Base-by-base conservation (phyloP, 2,797 vertebrate genomes). In the Syngnathus acus region DNA sequence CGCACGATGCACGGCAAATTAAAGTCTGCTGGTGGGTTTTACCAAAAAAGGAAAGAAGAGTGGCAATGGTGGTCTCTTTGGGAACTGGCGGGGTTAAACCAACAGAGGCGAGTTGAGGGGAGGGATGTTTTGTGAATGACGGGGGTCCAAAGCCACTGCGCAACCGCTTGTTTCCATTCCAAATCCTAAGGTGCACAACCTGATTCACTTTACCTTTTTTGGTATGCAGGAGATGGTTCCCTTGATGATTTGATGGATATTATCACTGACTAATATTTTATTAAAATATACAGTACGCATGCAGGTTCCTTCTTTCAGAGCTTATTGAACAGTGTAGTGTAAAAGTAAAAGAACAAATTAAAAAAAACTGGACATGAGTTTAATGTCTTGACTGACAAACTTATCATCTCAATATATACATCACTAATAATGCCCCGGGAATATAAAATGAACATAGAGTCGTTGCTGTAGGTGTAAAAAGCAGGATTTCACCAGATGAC, bases 11-110 rank as follows among this genome's bases (percentile, higher is more conserved):
- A 65, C 19, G 59, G 72, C 53, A 71, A 74, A 75, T 84, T 65
- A 76, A 73, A 77, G 61, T 65, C 72, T 67, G 2, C 5, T 64
- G 72, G 69, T 72, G 71, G 65, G 43, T 84, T 80, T 86, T 71
- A 65, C 85, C 84, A 83, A 83, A 88, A 79, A 88, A 82, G 85
- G 87, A 85, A 65, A 79, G 23, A 70, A 72, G 65, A 78, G 70
- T 43, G 72, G 69, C 68, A 17, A 64, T 68, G 72, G 69, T 71
- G 21, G 65, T 69, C 65, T 62, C 68, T 59, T 65, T 13, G 17
- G 21, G 69, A 69, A 70, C 45, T 75, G 61, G 8, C 69, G 77
- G 68, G 73, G 70, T 74, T 61, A 43, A 61, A 61, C 39, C 72
- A 78, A 50, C 72, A 64, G 64, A 4, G 38, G 59, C 59, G n/a